phyloP scores from a whole-genome alignment of 2,113 vertebrate species.

The Glaucidium brasilianum region DNA sequence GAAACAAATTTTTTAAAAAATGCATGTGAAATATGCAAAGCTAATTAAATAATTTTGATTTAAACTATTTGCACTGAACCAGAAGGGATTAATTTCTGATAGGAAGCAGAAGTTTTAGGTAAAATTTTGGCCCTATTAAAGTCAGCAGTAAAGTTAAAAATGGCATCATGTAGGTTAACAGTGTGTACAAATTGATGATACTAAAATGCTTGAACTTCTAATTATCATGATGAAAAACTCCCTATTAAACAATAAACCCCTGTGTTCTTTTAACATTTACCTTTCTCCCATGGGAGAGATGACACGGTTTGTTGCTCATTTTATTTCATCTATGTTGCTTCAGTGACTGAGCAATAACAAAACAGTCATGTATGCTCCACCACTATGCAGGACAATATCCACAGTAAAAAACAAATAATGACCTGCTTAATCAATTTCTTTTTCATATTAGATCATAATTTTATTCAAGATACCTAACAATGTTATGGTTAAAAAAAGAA shows the following conservation, averaged over 20 bases:
- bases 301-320: slow-evolving; percentile 58
- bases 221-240: slow-evolving; percentile 61
- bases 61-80: not conserved
- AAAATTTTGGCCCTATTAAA: slow-evolving; percentile 14
- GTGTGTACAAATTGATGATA: slow-evolving; percentile 45
- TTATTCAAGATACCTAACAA: not conserved
- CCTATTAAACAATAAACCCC: slow-evolving; percentile 52
- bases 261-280: slow-evolving; percentile 57
- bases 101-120: not conserved
- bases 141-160: slow-evolving; percentile 28
- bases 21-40: not conserved
- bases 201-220: slow-evolving; percentile 52
- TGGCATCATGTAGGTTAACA: not conserved
- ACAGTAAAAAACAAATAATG: not conserved
- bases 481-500: not conserved
- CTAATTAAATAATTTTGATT: not conserved
- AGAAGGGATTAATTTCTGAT: slow-evolving; percentile 10
- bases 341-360: slow-evolving; percentile 41
- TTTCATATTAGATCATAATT: not conserved
- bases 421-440: not conserved
- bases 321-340: slow-evolving; percentile 46
- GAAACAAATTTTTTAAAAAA: not conserved
- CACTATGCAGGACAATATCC: not conserved
- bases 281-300: slow-evolving; percentile 52
- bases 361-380: not conserved